Evolutionary conservation across 2,888 invertebrate species (phyloP).

Genomic region (Tenodera sinensis): DNA sequence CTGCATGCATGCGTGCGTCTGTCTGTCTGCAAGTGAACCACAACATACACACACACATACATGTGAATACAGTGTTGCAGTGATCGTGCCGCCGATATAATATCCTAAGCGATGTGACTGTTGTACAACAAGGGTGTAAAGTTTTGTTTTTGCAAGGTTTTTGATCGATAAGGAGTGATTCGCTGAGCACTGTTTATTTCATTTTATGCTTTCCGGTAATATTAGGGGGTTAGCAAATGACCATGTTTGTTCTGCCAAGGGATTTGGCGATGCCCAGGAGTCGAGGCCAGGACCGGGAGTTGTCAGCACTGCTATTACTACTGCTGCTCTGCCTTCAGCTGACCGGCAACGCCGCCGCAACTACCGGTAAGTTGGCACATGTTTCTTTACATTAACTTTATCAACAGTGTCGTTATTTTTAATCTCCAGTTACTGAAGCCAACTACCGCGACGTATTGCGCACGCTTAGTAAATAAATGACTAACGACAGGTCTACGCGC

Average conservation of each 20-base stretch:
- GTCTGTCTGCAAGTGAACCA: too few species aligned
- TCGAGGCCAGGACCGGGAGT: not conserved
- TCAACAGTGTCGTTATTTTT: not conserved
- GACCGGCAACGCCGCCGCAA: not conserved
- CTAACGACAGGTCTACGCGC: too few species aligned
- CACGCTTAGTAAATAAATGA: too few species aligned
- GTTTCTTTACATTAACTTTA: not conserved
- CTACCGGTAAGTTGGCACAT: not conserved
- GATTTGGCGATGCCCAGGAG: not conserved
- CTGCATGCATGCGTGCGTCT: too few species aligned
- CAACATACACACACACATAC: too few species aligned
- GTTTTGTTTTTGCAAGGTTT: too few species aligned
- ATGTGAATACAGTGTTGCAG: not conserved
- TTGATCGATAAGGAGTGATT: not conserved
- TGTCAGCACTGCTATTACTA: not conserved
- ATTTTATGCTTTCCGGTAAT: not conserved
- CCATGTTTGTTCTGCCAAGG: not conserved
- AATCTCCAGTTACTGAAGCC: too few species aligned
- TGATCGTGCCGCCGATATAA: too few species aligned
- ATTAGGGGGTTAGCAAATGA: too few species aligned
- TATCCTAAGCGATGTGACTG: not conserved
- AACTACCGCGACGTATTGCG: too few species aligned
- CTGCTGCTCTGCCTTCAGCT: not conserved
- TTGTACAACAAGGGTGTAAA: too few species aligned
- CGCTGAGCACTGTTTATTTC: not conserved